Evolutionary conservation across 1,140 invertebrate species (phyloP), one percentile per base, ranked within the genome.

Genomic region (Neodiprion virginianus): DNA sequence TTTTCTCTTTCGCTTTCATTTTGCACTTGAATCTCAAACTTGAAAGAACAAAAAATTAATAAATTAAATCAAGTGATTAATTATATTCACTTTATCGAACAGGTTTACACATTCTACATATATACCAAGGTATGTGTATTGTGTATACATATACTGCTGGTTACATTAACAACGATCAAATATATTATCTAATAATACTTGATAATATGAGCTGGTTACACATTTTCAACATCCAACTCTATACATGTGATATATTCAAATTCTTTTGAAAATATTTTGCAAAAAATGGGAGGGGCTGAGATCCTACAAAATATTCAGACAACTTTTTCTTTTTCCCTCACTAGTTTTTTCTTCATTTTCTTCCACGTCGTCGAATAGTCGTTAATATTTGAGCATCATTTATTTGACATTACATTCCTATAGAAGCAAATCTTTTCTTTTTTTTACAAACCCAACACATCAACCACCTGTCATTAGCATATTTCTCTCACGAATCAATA

Each of bases 161-260:
- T 65, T 65, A 14, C 12, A 65, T 65, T 65, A 65, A 65, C 17
- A 17, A 17, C 17, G 61, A 14, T 65, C 17, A 11, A 5, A 69
- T 47, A 47, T 47, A 69, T 69, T 69, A 69, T 69, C 67, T 69
- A 69, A 69, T 23, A 69, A 69, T 69, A 69, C 67, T 47, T 69
- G 67, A 69, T 40, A 65, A 69, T 47, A 47, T 69, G 67, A 69
- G 67, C 67, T 47, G 11, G 67, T 69, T 69, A 23, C 21, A 69
- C 40, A 69, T 69, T 69, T 69, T 69, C 67, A 69, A 69, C 67
- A 69, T 69, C 67, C 67, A 69, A 47, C 67, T 69, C 17, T 69
- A 69, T 65, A 65, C 17, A 65, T 40, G 28, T 40, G 28, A 40
- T 40, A 40, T 40, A 40, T 17, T 61, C 8, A 61, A 61, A 61